Evolutionary conservation across 1,140 invertebrate genomes (phyloP), one percentile per base, ranked within the genome.

Genomic region (Atta colombica): DNA sequence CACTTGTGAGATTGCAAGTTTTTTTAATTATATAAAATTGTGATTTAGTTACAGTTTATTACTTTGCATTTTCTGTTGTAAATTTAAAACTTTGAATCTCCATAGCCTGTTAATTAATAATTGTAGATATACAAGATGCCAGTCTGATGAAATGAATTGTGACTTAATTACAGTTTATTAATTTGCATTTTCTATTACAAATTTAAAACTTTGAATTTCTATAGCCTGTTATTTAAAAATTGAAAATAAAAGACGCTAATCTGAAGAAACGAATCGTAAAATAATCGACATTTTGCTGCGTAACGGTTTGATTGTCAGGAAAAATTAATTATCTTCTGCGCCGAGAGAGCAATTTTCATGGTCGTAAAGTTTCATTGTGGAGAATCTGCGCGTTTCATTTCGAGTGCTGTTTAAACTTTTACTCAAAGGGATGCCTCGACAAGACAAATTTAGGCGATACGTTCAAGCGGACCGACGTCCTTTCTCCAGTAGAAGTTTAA

Each of bases 351-450:
- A 63, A 81, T 87, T 75, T 87, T 51, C 63, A 60, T 21, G 28
- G n/a, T 39, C 55, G 35, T 69, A 80, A 65, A 88, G 65, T 77
- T 89, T 84, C 63, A 87, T 87, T 72, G 35, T 49, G 14, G 69
- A 39, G 72, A 89, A 89, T 78, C 74, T 58, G 66, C 49, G 84
- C 72, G 58, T 89, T 71, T 77, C 65, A 69, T 90, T 68, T 61
- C 65, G 31, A 68, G 86, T 68, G 61, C 74, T 71, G 58, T 75
- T 87, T 72, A 74, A 90, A 90, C 78, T 90, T 89, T 89, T 87
- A 87, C 51, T 69, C 78, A 45, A 60, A 61, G 85, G 63, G 85
- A 45, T 21, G 25, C 31, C n/a, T 66, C 21, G n/a, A 49, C 31
- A 75, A 66, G 71, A 31, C 25, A 66, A 78, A n/a, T n/a, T 31